Conservation (phyloP, 2,888 invertebrate genomes). For the Muscina levida region DNA sequence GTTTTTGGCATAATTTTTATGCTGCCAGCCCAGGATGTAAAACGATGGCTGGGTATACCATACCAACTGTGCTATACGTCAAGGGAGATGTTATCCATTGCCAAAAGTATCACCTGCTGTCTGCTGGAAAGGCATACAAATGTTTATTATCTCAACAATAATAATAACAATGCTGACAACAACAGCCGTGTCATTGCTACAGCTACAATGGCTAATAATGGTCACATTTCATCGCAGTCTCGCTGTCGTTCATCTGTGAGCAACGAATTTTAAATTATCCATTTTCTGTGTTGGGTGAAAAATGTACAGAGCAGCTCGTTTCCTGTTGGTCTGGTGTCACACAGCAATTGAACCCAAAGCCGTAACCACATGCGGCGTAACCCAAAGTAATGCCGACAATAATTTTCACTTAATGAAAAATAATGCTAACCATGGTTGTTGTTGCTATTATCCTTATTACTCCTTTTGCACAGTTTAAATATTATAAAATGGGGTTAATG, state of each 20-base stretch:
- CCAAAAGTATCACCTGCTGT: not conserved
- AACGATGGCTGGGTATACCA: too few relatives aligned
- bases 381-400: constrained; percentile 48
- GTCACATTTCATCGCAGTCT: constrained; percentile 26
- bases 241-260: constrained; percentile 15
- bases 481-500: constrained; percentile 23
- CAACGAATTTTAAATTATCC: constrained; percentile 15
- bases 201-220: not conserved
- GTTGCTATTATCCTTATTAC: not conserved
- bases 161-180: constrained; percentile 46
- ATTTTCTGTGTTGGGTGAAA: not conserved
- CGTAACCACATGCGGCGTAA: constrained; percentile 52
- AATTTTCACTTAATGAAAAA: constrained; percentile 59
- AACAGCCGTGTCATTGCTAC: not conserved
- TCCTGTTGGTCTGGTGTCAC: not conserved
- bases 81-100: too few relatives aligned
- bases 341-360: constrained; percentile 11
- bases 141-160: constrained; percentile 57
- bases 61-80: too few relatives aligned
- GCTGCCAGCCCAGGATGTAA: too few relatives aligned
- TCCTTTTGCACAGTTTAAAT: not conserved
- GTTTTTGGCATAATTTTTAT: constrained; percentile 50
- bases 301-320: not conserved
- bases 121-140: not conserved
- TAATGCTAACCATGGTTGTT: constrained; percentile 44